Percentiles rank a stretch among this genome's conserved stretches.
These are phyloP conservation scores for Rosalia funebris DNA, from an alignment of 2,888 invertebrate species.

Conservation along the genomic window DNA sequence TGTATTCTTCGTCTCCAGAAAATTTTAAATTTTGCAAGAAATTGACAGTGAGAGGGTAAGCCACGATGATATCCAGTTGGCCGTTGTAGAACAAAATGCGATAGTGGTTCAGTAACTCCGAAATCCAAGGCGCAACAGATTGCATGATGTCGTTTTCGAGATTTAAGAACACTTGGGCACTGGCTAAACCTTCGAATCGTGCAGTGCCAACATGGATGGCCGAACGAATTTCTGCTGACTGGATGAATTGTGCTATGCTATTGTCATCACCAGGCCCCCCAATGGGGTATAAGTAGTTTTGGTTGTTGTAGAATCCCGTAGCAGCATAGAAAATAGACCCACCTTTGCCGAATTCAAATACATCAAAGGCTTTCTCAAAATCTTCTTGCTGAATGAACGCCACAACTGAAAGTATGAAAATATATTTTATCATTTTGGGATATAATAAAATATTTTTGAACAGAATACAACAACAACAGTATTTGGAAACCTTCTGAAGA, in stretches of 20 bases:
- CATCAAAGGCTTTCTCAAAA: too few relatives aligned
- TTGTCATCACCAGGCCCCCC: conserved; percentile 70
- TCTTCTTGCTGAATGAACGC: too few relatives aligned
- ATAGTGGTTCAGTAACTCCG: conserved; percentile 74
- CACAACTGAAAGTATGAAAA: too few relatives aligned
- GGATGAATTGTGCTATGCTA: too few relatives aligned
- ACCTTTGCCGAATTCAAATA: too few relatives aligned
- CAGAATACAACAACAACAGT: too few relatives aligned
- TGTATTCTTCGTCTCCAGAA: conserved; percentile 73
- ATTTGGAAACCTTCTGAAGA: too few relatives aligned
- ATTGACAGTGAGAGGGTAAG: conserved; percentile 85
- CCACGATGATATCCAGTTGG: conserved; percentile 90
- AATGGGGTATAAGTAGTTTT: too few relatives aligned
- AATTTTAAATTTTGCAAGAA: conserved; percentile 80
- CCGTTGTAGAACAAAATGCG: conserved; percentile 87
- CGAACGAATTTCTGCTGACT: conserved; percentile 71
- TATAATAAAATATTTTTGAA: too few relatives aligned
- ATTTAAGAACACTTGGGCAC: conserved; percentile 74
- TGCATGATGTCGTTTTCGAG: conserved; percentile 83
- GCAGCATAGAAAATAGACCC: too few relatives aligned
- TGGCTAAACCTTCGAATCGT: conserved; percentile 72
- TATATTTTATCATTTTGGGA: too few relatives aligned
- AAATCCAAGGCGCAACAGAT: conserved; percentile 78
- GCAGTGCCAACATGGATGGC: conserved; percentile 86
- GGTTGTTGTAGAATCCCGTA: too few relatives aligned